Conservation (phyloP, 1,140 invertebrate species). For the Zaprionus africanus region DNA sequence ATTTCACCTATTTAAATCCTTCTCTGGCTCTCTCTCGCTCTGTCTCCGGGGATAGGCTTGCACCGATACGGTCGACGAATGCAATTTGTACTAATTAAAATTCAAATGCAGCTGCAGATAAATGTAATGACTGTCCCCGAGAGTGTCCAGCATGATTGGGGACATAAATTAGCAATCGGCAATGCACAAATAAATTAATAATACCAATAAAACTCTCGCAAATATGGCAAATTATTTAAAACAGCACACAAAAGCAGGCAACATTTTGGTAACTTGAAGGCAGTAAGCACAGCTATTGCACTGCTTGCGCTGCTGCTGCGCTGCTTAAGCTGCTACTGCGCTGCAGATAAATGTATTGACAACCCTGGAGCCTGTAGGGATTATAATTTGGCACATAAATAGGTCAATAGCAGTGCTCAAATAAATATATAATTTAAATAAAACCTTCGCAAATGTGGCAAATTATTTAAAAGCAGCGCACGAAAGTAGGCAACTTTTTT, state of each 20-base stretch:
- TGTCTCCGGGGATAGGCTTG: background rate
- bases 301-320: too few relatives aligned
- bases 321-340: background rate
- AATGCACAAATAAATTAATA: background rate
- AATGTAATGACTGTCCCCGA: constrained; percentile 40
- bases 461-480: background rate
- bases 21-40: background rate
- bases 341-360: constrained; percentile 44
- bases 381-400: background rate
- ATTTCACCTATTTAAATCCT: constrained; percentile 38
- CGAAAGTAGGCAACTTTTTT: too few relatives aligned
- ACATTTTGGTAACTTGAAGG: background rate
- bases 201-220: constrained; percentile 7
- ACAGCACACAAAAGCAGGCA: background rate
- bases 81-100: constrained; percentile 51
- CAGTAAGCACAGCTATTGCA: too few relatives aligned
- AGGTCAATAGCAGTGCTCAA: background rate
- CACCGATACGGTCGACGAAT: constrained; percentile 3
- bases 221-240: background rate
- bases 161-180: constrained; percentile 1
- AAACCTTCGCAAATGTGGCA: constrained; percentile 3
- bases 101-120: constrained; percentile 44
- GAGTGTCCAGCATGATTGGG: background rate
- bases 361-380: background rate
- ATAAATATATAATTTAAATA: background rate